phyloP scores from a whole-genome alignment of 30 jellyfish, hydroid and myxozoan species.

The Aurelia sp. region DNA sequence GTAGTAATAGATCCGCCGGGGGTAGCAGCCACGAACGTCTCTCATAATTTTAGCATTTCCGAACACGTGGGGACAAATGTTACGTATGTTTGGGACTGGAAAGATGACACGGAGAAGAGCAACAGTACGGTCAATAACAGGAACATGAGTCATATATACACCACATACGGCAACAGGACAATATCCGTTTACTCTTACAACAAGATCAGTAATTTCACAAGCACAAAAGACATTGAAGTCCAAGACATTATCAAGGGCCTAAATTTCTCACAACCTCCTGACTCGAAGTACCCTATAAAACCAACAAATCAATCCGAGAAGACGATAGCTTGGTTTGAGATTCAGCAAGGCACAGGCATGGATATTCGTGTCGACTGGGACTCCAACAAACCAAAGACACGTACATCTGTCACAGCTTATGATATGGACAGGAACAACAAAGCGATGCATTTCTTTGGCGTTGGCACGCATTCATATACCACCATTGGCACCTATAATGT shows the following conservation, averaged over 20 bases:
- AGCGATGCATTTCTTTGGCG: conserved; percentile 37
- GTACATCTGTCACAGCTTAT: conserved; percentile 59
- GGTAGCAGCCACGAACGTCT: conserved; percentile 66
- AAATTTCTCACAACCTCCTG: conserved; percentile 37
- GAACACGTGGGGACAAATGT: conserved; percentile 71
- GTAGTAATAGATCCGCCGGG: conserved; percentile 62
- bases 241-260: conserved; percentile 80
- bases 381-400: conserved; percentile 30
- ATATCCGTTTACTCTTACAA: conserved; percentile 66
- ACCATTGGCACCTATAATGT: conserved; percentile 40
- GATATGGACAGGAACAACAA: conserved; percentile 47
- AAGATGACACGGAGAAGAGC: conserved; percentile 56
- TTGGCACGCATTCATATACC: conserved; percentile 28
- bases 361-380: conserved; percentile 65
- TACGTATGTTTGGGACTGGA: conserved; percentile 84
- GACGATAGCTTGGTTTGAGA: conserved; percentile 26
- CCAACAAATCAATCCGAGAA: conserved; percentile 28
- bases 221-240: conserved; percentile 42
- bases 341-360: conserved; percentile 81
- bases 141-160: conserved; percentile 69
- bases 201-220: conserved; percentile 61
- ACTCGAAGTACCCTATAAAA: conserved; percentile 13
- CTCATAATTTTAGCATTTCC: conserved; percentile 16
- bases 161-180: conserved; percentile 84
- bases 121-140: conserved; percentile 45